Percentiles rank a stretch among this genome's conserved stretches.
phyloP scores from a whole-genome alignment of 2,113 vertebrate species.

The Nesoenas mayeri region DNA sequence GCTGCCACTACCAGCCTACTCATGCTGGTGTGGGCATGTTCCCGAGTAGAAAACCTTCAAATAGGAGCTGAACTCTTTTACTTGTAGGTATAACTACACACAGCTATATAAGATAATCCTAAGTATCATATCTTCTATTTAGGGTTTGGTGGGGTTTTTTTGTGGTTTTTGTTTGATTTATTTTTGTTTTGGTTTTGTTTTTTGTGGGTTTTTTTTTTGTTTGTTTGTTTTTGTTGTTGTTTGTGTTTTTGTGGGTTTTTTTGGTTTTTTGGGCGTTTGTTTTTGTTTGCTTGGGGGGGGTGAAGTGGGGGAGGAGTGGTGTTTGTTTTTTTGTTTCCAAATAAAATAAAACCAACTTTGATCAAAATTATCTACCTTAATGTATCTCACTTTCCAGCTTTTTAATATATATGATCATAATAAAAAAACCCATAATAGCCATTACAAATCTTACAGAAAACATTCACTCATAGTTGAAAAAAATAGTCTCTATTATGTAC shows the following conservation, averaged over 20 bases:
- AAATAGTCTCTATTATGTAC: not conserved
- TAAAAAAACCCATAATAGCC: rapidly evolving
- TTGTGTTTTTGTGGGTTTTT: too few species aligned
- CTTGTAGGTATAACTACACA: not conserved
- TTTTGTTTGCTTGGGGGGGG: too few species aligned
- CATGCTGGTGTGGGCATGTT: rapidly evolving
- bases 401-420: not conserved
- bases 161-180: too few species aligned
- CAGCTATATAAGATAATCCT: not conserved
- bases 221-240: too few species aligned
- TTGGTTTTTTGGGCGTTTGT: too few species aligned
- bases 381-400: not conserved
- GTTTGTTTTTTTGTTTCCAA: too few species aligned
- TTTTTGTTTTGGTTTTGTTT: too few species aligned
- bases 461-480: not conserved
- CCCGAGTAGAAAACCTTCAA: not conserved
- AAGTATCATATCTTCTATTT: not conserved
- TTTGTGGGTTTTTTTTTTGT: too few species aligned
- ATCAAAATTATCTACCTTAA: not conserved
- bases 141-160: too few species aligned
- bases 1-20: not conserved
- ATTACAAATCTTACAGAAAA: not conserved
- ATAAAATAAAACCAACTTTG: not conserved
- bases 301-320: too few species aligned
- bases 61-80: not conserved